These are phyloP conservation scores for Alouatta palliata DNA, from an alignment of 2,113 vertebrate genomes.

Conservation along the genomic window DNA sequence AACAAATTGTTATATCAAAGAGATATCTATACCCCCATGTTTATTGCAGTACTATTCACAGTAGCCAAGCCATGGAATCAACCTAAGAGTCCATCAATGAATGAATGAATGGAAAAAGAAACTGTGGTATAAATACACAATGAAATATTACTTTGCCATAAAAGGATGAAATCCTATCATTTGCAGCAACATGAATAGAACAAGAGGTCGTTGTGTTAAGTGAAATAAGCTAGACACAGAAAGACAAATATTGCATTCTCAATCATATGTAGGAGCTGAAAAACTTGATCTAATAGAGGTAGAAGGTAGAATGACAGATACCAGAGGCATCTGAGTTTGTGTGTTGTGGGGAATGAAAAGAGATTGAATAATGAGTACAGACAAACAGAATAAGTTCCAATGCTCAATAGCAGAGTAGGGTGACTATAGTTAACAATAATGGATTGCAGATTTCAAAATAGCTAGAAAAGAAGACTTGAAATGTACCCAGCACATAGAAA, in stretches of 20 bases:
- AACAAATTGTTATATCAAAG: background rate
- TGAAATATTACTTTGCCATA: background rate
- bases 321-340: background rate
- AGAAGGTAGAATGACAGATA: background rate
- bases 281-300: background rate
- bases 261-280: background rate
- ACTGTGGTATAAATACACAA: background rate
- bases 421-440: background rate
- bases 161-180: background rate
- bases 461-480: background rate
- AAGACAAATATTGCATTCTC: background rate
- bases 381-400: background rate
- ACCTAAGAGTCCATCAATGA: background rate
- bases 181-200: background rate
- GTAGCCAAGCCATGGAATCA: background rate
- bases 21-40: background rate
- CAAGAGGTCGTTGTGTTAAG: background rate
- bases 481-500: background rate
- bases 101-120: background rate
- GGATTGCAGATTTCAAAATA: background rate
- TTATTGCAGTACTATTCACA: background rate
- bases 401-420: background rate
- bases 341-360: background rate
- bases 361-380: background rate
- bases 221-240: background rate